Base-by-base conservation (phyloP, 2,888 invertebrate species). In the Caenorhabditis macrosperma region DNA sequence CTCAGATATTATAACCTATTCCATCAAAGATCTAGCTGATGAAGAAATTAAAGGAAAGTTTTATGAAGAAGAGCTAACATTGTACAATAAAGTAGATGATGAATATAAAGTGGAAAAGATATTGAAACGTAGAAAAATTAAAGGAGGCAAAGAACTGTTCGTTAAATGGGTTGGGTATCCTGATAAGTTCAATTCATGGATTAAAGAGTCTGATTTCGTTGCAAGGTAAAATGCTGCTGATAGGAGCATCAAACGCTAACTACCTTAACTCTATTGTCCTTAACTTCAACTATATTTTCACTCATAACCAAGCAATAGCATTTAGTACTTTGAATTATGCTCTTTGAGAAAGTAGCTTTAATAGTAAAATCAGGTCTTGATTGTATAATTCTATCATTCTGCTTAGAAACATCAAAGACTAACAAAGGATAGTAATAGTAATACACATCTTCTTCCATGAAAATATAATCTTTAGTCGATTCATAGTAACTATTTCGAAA, bases 301-400 rank as follows among this genome's bases (percentile, higher is more conserved):
- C 63, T 71, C 35, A 81, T 12, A 38, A 81, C 50, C 22, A 81
- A 38, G 26, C 81, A 81, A 59, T 67, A 81, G 61, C 81, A 81
- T 77, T 82, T 82, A 44, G 82, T 78, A 71, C 68, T 79, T 68
- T 74, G 75, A 63, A 66, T 52, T 50, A 83, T 80, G 35, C 54
- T 79, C 59, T 76, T 83, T 50, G 33, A 26, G 20, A 83, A 83
- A 10, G 38, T 17, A 5, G 83, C 82, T 52, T 83, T 83, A 60
- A 83, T 83, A 66, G 82, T 80, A 28, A 83, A 71, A 81, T 83
- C 82, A 33, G 83, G 82, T 83, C 83, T 75, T 80, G n/a, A n/a
- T n/a, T n/a, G n/a, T n/a, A n/a, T n/a, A n/a, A n/a, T n/a, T n/a
- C n/a, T n/a, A n/a, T n/a, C n/a, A n/a, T n/a, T n/a, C n/a, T n/a